Conservation (phyloP, 2,888 invertebrate genomes). For the Diarsia mendica region DNA sequence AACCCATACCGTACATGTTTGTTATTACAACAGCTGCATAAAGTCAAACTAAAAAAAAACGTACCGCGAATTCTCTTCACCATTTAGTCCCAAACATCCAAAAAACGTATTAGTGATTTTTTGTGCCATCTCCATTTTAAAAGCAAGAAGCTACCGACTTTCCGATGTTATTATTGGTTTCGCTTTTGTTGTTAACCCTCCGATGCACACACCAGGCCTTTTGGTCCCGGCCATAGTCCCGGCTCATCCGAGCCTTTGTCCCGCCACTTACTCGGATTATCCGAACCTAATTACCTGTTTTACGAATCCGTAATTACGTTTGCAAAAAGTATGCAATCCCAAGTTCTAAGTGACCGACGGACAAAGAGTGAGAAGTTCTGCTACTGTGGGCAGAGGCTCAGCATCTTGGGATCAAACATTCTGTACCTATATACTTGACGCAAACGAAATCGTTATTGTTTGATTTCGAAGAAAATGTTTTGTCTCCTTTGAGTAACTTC, state of each 20-base stretch:
- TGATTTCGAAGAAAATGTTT: slow-evolving; percentile 52
- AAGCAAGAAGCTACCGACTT: slow-evolving; percentile 90
- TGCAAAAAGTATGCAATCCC: slow-evolving; percentile 78
- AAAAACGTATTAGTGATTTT: slow-evolving; percentile 76
- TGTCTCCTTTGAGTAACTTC: slow-evolving; percentile 46
- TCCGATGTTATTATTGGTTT: slow-evolving; percentile 85
- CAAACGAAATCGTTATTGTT: slow-evolving; percentile 64
- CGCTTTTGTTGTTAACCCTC: slow-evolving; percentile 82
- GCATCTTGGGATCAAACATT: slow-evolving; percentile 25
- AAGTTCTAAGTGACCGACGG: slow-evolving; percentile 79
- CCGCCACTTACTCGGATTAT: slow-evolving; percentile 84
- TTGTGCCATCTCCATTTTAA: slow-evolving; percentile 78
- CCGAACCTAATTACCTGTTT: slow-evolving; percentile 87
- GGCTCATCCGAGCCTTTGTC: slow-evolving; percentile 82
- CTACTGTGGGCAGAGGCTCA: slow-evolving; percentile 72
- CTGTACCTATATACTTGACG: slow-evolving; percentile 68
- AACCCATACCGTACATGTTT: slow-evolving; percentile 65
- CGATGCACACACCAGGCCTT: slow-evolving; percentile 79
- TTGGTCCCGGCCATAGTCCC: slow-evolving; percentile 75
- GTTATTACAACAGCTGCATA: slow-evolving; percentile 74
- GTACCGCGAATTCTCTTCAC: slow-evolving; percentile 67
- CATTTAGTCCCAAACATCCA: slow-evolving; percentile 69
- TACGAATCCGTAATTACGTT: slow-evolving; percentile 82
- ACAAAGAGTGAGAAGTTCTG: slow-evolving; percentile 68
- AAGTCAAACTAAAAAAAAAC: slow-evolving; percentile 70